phyloP scores from a whole-genome alignment of 2,888 invertebrate species.

The Patella caerulea region DNA sequence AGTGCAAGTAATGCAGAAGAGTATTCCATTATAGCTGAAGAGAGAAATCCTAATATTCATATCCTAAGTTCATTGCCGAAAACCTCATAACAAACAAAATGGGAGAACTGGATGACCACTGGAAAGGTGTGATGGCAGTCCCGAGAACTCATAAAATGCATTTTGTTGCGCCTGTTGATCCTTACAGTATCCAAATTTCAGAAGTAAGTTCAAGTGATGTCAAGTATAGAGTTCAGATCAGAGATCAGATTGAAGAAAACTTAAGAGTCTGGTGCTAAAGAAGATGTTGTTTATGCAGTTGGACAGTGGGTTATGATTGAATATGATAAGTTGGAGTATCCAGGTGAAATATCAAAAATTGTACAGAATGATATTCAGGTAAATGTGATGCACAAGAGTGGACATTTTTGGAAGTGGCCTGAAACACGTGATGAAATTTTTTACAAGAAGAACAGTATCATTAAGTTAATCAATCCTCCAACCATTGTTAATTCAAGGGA shows the following conservation, averaged over 20 bases:
- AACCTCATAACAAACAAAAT: background rate
- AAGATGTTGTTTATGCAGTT: background rate
- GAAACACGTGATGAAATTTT: background rate
- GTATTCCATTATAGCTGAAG: background rate
- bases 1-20: background rate
- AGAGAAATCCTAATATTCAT: background rate
- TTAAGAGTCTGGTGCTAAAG: background rate
- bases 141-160: background rate
- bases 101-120: background rate
- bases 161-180: background rate
- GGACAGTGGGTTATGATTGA: background rate
- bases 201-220: background rate
- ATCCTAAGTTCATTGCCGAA: background rate
- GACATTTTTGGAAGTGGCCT: background rate
- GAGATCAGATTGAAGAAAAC: background rate
- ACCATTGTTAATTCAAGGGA: background rate
- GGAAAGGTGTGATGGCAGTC: background rate
- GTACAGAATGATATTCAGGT: background rate
- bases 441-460: background rate
- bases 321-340: background rate
- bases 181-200: background rate
- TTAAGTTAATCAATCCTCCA: conserved; percentile 3
- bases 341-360: background rate
- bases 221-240: background rate
- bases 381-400: background rate